Conservation (phyloP, 92 coral and sea anemone genomes). For the Paramuricea clavata region DNA sequence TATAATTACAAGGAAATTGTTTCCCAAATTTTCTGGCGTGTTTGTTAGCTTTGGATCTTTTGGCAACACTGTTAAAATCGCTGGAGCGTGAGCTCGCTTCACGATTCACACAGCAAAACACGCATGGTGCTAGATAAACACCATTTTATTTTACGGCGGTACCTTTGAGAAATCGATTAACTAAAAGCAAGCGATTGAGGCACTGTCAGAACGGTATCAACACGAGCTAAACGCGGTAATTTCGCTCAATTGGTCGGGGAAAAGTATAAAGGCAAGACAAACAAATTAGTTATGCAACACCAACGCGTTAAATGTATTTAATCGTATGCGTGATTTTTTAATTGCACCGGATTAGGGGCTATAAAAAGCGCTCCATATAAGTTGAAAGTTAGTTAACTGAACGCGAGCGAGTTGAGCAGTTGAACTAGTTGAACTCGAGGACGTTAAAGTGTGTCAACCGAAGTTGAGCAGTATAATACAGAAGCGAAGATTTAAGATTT, state of each 20-base stretch:
- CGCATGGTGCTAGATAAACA: conserved; percentile 36
- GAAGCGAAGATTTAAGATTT: neutral
- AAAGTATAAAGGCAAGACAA: conserved; percentile 15
- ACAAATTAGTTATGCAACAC: conserved; percentile 19
- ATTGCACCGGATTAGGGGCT: conserved; percentile 21
- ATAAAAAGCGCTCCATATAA: neutral
- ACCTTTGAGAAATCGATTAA: conserved; percentile 21
- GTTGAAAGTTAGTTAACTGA: neutral
- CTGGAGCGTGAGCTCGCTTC: conserved; percentile 13
- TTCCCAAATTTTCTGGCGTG: neutral
- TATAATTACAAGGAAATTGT: neutral
- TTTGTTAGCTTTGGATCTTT: neutral
- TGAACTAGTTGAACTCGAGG: neutral
- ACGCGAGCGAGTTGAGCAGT: neutral
- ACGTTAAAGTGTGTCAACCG: neutral
- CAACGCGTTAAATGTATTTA: conserved; percentile 13
- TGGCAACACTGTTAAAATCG: neutral
- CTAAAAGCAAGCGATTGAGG: conserved; percentile 14
- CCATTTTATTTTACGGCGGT: conserved; percentile 16
- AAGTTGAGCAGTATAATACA: too few species aligned
- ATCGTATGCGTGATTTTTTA: conserved; percentile 36
- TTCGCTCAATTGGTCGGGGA: conserved; percentile 28
- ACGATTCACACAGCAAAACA: neutral
- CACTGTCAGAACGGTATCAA: conserved; percentile 37
- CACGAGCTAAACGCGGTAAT: neutral